Percentiles rank a stretch among this genome's conserved stretches.
phyloP scores from a whole-genome alignment of 1,140 invertebrate species.

The Limonius californicus region DNA sequence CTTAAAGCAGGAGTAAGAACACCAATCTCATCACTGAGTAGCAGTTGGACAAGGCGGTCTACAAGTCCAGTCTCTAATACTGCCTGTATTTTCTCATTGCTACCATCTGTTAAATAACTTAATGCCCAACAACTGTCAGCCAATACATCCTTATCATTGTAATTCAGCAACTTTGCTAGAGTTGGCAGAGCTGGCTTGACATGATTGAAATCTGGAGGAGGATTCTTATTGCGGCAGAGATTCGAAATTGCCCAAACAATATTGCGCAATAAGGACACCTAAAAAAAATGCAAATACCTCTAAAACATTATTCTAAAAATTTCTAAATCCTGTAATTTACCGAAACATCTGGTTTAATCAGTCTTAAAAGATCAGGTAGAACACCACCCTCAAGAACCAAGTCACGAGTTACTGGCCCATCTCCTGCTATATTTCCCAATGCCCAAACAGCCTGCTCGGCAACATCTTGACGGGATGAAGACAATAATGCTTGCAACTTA shows the following conservation, averaged over 20 bases:
- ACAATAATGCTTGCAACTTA: constrained; percentile 73
- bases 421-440: constrained; percentile 94
- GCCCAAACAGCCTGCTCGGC: constrained; percentile 98
- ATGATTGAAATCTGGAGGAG: constrained; percentile 70
- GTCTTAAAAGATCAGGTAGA: constrained; percentile 61
- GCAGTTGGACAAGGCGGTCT: constrained; percentile 62
- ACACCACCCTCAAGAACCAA: constrained; percentile 64
- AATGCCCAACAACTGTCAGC: constrained; percentile 96
- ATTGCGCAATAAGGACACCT: constrained; percentile 35
- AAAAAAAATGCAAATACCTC: too few relatives aligned
- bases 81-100: constrained; percentile 88
- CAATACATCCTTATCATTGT: constrained; percentile 71
- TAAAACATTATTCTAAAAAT: too few relatives aligned
- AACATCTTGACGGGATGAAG: constrained; percentile 71
- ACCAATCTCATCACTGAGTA: constrained; percentile 66
- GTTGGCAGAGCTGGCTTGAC: constrained; percentile 79
- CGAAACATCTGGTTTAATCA: constrained; percentile 59
- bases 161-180: constrained; percentile 72
- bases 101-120: constrained; percentile 92
- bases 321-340: too few relatives aligned
- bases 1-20: constrained; percentile 88
- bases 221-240: constrained; percentile 89
- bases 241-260: constrained; percentile 84
- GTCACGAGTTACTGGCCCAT: constrained; percentile 74
- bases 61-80: constrained; percentile 73